Evolutionary conservation across 2,888 invertebrate species (phyloP).

Genomic region (Agonopterix alstromeriana): DNA sequence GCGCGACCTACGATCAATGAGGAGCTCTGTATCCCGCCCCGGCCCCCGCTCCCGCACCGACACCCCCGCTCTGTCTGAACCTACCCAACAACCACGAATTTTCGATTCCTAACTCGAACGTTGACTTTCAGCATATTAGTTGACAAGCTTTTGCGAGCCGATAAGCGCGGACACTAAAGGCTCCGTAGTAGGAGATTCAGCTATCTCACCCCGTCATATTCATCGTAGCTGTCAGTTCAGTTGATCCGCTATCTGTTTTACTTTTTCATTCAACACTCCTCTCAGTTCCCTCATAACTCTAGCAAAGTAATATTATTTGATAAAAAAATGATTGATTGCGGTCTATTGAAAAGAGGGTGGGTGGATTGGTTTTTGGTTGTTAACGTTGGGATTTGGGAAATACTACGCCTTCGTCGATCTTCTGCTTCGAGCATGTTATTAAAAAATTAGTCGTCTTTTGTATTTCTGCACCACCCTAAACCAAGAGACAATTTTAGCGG

Average conservation of each 20-base stretch:
- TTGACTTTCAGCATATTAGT: constrained; percentile 43
- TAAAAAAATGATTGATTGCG: no score
- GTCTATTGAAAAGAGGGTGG: no score
- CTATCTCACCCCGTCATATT: constrained; percentile 9
- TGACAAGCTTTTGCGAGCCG: constrained; percentile 18
- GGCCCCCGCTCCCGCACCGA: constrained; percentile 20
- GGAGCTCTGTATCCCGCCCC: constrained; percentile 38
- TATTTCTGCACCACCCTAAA: no score
- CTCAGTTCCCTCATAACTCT: neutral
- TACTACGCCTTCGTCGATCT: no score
- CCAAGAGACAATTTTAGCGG: no score
- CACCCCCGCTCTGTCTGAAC: constrained; percentile 21
- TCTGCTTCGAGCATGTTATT: no score
- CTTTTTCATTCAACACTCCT: neutral
- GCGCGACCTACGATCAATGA: constrained; percentile 70
- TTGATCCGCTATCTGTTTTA: constrained; percentile 10
- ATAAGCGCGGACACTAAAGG: constrained; percentile 3
- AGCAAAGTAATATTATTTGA: no score
- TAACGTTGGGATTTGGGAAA: no score
- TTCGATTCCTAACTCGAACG: constrained; percentile 44
- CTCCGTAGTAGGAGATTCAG: constrained; percentile 11
- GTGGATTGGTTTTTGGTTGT: no score
- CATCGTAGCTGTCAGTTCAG: constrained; percentile 12
- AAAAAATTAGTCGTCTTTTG: no score
- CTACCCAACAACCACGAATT: constrained; percentile 49